Evolutionary conservation across 1,140 invertebrate genomes (phyloP), one percentile per base, ranked within the genome.

Genomic region (Conopomorpha cramerella): DNA sequence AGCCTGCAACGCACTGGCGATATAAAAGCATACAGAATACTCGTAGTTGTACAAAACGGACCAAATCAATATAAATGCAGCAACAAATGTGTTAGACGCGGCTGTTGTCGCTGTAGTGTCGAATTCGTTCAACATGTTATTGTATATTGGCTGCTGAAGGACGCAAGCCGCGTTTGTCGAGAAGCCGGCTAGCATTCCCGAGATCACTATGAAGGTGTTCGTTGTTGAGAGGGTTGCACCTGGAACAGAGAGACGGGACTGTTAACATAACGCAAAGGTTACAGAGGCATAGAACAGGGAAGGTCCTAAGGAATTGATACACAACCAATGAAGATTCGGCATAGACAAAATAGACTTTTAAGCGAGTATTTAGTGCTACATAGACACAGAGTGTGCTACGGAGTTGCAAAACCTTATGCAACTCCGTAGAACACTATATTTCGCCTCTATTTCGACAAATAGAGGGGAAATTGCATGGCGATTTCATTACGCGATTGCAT

Each of bases 111-210:
- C 70, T 0, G 66, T 74, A 0, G 59, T 56, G 36, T 72, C 67
- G 51, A 77, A 73, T 16, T 79, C 68, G 40, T 70, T 67, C 2
- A 73, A 41, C 0, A 62, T 60, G 23, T 60, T 62, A 34, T 71
- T 67, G 54, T 67, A 72, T 0, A 77, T 30, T 0, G 71, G 68
- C 27, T 72, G 62, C 25, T 63, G 62, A 0, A 76, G 43, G 6
- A 73, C 56, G 36, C 56, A 61, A 16, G 57, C 52, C 0, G 63
- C 58, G 1, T 60, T 63, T 0, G 62, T 59, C 1, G 70, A 41
- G 36, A 70, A 65, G 30, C 59, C 63, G 6, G 71, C 59, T 17
- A 70, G 49, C 53, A 73, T 66, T 30, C 72, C 76, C 55, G 61
- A 71, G 3, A 77, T 46, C 2, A 71, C 51, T 3, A 77, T 44